Conservation (phyloP, 2,888 invertebrate genomes). For the Pomacea canaliculata region DNA sequence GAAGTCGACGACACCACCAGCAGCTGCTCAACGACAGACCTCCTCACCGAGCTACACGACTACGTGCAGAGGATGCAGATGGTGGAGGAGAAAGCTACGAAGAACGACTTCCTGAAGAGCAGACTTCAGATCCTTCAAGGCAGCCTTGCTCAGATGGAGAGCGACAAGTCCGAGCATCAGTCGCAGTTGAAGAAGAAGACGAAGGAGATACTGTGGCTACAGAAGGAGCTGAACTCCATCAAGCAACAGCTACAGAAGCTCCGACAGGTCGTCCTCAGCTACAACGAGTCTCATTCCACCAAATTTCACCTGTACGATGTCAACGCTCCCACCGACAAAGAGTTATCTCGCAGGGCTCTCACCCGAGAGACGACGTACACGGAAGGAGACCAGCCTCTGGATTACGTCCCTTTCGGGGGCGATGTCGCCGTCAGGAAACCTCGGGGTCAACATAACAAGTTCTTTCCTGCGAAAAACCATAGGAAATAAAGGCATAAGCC, state of each 20-base stretch:
- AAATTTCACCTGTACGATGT: conserved; percentile 51
- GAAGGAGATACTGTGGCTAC: conserved; percentile 45
- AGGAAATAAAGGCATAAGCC: conserved; percentile 33
- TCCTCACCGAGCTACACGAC: conserved; percentile 10
- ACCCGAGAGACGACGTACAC: conserved; percentile 46
- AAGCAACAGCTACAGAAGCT: conserved; percentile 46
- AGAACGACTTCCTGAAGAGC: background rate
- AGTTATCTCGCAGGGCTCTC: conserved; percentile 14
- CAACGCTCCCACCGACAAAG: conserved; percentile 26
- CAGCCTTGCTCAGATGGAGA: conserved; percentile 1
- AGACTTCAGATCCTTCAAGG: conserved; percentile 7
- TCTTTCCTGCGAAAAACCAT: background rate
- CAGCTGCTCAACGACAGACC: conserved; percentile 7
- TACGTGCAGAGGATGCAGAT: conserved; percentile 1
- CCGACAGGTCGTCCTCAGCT: conserved; percentile 47
- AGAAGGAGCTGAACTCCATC: conserved; percentile 42
- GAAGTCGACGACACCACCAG: conserved; percentile 6
- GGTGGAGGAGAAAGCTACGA: background rate
- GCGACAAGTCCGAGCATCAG: conserved; percentile 18
- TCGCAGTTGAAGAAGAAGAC: conserved; percentile 21
- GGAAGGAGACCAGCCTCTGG: conserved; percentile 49
- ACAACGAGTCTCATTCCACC: conserved; percentile 48
- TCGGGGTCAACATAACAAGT: conserved; percentile 36
- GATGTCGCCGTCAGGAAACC: conserved; percentile 41
- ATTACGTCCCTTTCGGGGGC: conserved; percentile 13